Conservation (phyloP, 2,797 vertebrate genomes). For the Chelon auratus region DNA sequence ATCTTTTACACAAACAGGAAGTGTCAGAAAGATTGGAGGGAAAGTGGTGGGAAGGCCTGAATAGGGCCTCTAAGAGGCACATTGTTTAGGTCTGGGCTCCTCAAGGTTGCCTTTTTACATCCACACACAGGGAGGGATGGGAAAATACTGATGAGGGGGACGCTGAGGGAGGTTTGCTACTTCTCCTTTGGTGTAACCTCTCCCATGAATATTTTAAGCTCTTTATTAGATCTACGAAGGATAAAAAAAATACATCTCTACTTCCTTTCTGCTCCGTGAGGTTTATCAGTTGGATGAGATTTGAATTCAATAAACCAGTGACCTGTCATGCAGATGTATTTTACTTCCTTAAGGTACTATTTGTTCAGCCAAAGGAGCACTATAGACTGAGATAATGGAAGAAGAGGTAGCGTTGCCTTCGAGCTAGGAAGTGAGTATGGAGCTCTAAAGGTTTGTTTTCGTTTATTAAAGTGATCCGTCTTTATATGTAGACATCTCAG, state of each 20-base stretch:
- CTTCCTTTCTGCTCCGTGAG: slow-evolving; percentile 43
- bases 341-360: slow-evolving; percentile 41
- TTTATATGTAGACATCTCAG: slow-evolving; percentile 33
- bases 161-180: slow-evolving; percentile 51
- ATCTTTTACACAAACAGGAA: slow-evolving; percentile 82
- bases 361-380: slow-evolving; percentile 36
- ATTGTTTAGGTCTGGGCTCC: slow-evolving; percentile 73
- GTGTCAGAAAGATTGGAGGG: slow-evolving; percentile 48
- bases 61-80: slow-evolving; percentile 52
- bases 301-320: slow-evolving; percentile 48
- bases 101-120: slow-evolving; percentile 73
- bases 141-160: slow-evolving; percentile 55
- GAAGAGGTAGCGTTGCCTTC: slow-evolving; percentile 54
- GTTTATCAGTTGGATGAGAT: slow-evolving; percentile 45
- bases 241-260: slow-evolving; percentile 30
- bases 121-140: slow-evolving; percentile 68
- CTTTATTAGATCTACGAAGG: slow-evolving; percentile 48
- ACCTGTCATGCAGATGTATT: slow-evolving; percentile 42
- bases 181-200: slow-evolving; percentile 60
- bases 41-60: slow-evolving; percentile 67
- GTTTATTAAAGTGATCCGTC: slow-evolving; percentile 70
- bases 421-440: slow-evolving; percentile 51
- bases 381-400: slow-evolving; percentile 55
- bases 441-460: slow-evolving; percentile 42
- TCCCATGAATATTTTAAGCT: slow-evolving; percentile 63